phyloP scores from a whole-genome alignment of 1,140 invertebrate genomes.

The Anthonomus grandis region DNA sequence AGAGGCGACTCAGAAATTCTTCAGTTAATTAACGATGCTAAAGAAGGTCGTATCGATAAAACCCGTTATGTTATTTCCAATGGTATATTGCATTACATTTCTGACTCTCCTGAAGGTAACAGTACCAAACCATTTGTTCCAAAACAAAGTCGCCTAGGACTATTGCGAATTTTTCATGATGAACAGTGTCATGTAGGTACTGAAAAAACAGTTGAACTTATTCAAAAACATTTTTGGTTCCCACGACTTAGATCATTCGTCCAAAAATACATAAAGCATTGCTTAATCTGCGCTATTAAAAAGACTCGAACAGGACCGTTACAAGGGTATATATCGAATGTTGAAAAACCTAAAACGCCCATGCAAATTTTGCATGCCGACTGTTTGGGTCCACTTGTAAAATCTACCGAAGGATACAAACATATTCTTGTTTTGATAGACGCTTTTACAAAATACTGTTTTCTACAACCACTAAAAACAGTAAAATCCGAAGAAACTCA shows the following conservation, averaged over 20 bases:
- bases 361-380: slow-evolving; percentile 24
- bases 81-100: too few species aligned
- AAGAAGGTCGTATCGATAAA: too few species aligned
- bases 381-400: slow-evolving; percentile 3
- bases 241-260: slow-evolving; percentile 30
- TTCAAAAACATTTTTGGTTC: too few species aligned
- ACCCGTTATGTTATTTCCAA: too few species aligned
- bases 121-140: too few species aligned
- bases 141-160: slow-evolving; percentile 16
- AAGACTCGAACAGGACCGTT: slow-evolving; percentile 16
- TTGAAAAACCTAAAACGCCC: slow-evolving; percentile 39
- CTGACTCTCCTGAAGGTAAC: too few species aligned
- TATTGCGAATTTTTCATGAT: slow-evolving; percentile 36
- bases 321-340: slow-evolving; percentile 12
- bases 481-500: slow-evolving; percentile 5
- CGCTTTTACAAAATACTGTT: slow-evolving; percentile 20
- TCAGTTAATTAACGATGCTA: too few species aligned
- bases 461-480: slow-evolving; percentile 6
- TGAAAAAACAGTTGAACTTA: too few species aligned
- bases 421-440: slow-evolving; percentile 19
- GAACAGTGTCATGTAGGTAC: slow-evolving; percentile 29
- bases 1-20: too few species aligned
- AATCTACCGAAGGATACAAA: slow-evolving; percentile 2
- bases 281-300: slow-evolving; percentile 14
- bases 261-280: slow-evolving; percentile 31